phyloP scores from a whole-genome alignment of 2,888 invertebrate species.

The Agonopterix alstromeriana region DNA sequence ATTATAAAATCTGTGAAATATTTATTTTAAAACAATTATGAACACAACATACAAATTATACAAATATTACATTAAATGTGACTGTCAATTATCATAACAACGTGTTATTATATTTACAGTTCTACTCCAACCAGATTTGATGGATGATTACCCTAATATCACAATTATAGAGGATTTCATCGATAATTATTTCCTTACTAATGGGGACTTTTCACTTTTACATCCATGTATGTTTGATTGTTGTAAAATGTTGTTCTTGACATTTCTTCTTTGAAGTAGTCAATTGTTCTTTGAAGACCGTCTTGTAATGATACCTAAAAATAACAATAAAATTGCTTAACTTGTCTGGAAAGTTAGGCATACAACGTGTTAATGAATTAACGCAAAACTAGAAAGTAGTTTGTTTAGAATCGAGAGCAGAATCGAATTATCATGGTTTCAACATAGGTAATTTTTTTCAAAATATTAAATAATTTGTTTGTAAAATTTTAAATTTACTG shows the following conservation, averaged over 20 bases:
- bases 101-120: constrained; percentile 1
- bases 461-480: no score
- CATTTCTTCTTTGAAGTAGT: constrained; percentile 95
- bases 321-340: background rate
- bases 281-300: constrained; percentile 94
- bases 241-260: constrained; percentile 64
- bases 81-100: constrained; percentile 1
- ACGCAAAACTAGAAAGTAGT: no score
- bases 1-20: constrained; percentile 22
- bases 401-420: no score
- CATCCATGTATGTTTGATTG: constrained; percentile 67
- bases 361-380: no score
- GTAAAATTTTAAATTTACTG: no score
- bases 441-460: no score
- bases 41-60: constrained; percentile 27
- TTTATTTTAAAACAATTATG: constrained; percentile 24
- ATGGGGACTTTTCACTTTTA: constrained; percentile 48
- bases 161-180: constrained; percentile 40
- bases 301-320: constrained; percentile 85
- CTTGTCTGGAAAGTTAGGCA: no score
- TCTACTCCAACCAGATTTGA: background rate
- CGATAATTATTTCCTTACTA: constrained; percentile 17
- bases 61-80: background rate
- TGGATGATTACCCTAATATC: constrained; percentile 43
- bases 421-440: no score